These are phyloP conservation scores for Gambusia yucatana DNA, from an alignment of 2,797 vertebrate species.

Conservation along the genomic window DNA sequence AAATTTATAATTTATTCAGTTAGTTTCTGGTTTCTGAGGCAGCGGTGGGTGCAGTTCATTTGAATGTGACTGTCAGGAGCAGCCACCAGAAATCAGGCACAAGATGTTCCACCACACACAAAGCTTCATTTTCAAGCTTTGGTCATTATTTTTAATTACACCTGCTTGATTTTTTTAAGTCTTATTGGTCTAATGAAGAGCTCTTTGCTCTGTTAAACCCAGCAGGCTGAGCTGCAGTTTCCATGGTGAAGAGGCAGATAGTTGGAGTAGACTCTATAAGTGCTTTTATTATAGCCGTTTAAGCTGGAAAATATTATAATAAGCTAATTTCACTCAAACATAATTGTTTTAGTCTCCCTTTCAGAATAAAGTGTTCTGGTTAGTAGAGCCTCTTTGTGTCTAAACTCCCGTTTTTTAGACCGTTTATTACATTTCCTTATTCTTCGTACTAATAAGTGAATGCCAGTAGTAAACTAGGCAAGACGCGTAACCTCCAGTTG, in stretches of 20 bases:
- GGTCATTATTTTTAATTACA: not conserved
- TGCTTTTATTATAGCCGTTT: not conserved
- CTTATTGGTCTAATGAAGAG: not conserved
- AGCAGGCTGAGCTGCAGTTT: constrained; percentile 9
- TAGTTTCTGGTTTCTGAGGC: not conserved
- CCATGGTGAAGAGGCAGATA: constrained; percentile 14
- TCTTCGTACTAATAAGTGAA: not conserved
- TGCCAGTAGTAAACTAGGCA: too few species aligned
- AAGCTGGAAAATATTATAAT: constrained; percentile 2
- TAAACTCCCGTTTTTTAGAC: not conserved
- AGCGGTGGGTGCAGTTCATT: not conserved
- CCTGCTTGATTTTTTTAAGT: constrained; percentile 5
- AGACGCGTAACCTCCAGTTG: too few species aligned
- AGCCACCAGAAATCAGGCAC: not conserved
- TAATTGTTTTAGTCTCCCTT: not conserved
- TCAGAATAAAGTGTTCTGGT: not conserved
- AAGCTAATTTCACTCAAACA: not conserved
- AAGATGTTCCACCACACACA: not conserved
- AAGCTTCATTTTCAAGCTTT: not conserved
- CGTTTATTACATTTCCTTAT: not conserved
- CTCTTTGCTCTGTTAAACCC: not conserved
- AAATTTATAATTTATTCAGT: not conserved
- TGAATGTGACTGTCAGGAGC: not conserved
- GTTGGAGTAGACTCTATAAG: not conserved
- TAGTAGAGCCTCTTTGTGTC: not conserved